phyloP scores from a whole-genome alignment of 2,888 invertebrate genomes.

The Drosophila mulleri region DNA sequence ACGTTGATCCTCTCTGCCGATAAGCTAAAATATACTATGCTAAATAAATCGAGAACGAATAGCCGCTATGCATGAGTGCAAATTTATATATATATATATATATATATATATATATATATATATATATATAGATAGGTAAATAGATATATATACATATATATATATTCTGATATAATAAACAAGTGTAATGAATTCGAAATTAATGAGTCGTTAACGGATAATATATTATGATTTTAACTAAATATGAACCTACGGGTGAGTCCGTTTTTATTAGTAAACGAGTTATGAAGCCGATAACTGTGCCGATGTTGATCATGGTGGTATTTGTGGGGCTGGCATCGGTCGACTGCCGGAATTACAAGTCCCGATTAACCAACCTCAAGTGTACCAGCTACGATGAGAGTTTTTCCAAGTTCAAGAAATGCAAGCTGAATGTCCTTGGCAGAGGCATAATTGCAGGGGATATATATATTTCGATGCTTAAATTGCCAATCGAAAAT shows the following conservation, averaged over 20 bases:
- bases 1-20: background rate
- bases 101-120: background rate
- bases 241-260: background rate
- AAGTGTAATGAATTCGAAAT: background rate
- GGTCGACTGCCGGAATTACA: background rate
- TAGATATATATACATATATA: no score
- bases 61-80: background rate
- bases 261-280: background rate
- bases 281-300: conserved; percentile 16
- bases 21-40: background rate
- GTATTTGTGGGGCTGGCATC: background rate
- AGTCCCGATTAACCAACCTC: conserved; percentile 5
- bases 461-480: background rate
- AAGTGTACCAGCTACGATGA: background rate
- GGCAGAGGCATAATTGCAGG: background rate
- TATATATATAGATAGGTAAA: background rate
- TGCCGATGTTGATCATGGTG: background rate
- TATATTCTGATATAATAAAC: background rate
- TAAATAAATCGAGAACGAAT: no score
- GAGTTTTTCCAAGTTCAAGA: background rate
- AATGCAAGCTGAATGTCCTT: conserved; percentile 2
- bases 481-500: conserved; percentile 1
- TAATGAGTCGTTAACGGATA: background rate
- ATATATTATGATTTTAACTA: background rate
- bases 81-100: background rate